Conservation (phyloP, 2,797 vertebrate species). For the Setipinna tenuifilis region DNA sequence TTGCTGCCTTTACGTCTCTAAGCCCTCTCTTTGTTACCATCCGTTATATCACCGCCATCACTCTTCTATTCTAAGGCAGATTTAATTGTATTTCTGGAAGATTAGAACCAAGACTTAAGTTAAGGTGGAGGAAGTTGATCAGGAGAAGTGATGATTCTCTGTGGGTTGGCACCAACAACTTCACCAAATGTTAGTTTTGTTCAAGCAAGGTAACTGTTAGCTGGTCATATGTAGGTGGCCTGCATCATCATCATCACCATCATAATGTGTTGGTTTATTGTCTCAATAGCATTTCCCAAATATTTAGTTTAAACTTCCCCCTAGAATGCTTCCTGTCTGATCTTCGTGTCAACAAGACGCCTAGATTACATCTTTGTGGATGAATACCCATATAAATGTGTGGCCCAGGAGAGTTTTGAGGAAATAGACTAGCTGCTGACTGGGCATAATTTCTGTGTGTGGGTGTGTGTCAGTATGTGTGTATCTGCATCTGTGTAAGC, state of each 20-base stretch:
- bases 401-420: background rate
- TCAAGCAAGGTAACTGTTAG: background rate
- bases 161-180: background rate
- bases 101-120: background rate
- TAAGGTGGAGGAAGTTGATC: background rate
- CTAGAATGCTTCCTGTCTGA: background rate
- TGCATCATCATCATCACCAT: background rate
- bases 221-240: background rate
- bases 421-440: background rate
- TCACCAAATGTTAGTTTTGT: background rate
- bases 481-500: too few relatives aligned
- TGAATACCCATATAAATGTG: background rate
- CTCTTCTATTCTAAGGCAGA: background rate
- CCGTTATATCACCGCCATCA: too few relatives aligned
- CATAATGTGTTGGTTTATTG: background rate
- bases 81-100: background rate
- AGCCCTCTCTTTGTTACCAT: too few relatives aligned
- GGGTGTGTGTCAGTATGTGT: too few relatives aligned
- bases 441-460: background rate
- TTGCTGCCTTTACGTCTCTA: too few relatives aligned
- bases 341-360: background rate
- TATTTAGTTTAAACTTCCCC: background rate
- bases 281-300: background rate
- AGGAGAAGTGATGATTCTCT: background rate
- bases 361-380: background rate